Evolutionary conservation across 2,113 vertebrate genomes (phyloP).

Genomic region (Carassius carassius): DNA sequence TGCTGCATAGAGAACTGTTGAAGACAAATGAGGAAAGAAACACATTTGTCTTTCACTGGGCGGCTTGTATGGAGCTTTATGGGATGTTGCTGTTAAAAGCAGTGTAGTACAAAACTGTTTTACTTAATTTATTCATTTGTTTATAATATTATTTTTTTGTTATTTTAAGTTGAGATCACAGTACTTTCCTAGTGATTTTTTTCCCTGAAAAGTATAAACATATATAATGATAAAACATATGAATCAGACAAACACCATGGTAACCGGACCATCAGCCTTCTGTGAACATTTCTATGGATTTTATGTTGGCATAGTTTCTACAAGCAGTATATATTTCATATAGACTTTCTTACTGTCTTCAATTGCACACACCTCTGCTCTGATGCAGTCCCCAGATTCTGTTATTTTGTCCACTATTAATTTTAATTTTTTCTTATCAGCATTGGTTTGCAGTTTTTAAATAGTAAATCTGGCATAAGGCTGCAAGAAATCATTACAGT

Average conservation of each 20-base stretch:
- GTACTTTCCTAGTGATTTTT: neutral
- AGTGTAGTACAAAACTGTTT: neutral
- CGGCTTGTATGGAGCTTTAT: neutral
- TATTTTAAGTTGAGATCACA: no score
- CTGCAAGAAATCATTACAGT: no score
- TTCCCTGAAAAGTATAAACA: neutral
- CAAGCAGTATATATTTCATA: neutral
- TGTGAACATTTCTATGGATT: neutral
- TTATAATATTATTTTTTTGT: no score
- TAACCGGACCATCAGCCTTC: neutral
- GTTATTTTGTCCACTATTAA: neutral
- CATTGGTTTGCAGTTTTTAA: neutral
- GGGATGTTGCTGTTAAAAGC: neutral
- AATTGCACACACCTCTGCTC: neutral
- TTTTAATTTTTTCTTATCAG: neutral
- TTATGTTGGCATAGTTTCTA: neutral
- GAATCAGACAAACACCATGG: no score
- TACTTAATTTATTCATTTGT: no score
- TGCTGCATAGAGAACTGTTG: neutral
- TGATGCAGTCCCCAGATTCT: neutral
- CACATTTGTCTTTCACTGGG: neutral
- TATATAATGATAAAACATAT: no score
- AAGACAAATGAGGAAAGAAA: neutral
- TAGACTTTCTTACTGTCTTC: neutral
- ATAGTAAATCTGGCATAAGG: neutral